A percentile compares a stretch with the other conserved stretches of the same genome.
These are phyloP conservation scores for Thereva nobilitata DNA, from an alignment of 2,888 invertebrate genomes.

Conservation along the genomic window DNA sequence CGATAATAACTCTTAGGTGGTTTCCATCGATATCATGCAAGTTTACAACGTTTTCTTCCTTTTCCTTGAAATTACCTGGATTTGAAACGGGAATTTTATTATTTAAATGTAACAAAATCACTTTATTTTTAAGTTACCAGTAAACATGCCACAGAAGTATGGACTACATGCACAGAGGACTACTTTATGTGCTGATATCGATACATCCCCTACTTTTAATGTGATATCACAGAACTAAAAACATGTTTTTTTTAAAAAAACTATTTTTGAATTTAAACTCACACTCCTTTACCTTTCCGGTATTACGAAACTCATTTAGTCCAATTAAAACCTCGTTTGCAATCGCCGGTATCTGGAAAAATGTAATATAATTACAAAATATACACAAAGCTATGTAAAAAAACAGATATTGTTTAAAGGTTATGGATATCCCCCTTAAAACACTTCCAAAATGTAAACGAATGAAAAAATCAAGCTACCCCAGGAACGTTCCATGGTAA, in stretches of 20 bases:
- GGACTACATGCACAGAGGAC: conserved; percentile 42
- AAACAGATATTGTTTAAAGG: too few species aligned
- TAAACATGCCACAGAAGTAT: conserved; percentile 40
- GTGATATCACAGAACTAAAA: conserved; percentile 40
- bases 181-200: conserved; percentile 40
- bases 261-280: background rate
- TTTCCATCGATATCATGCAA: conserved; percentile 37
- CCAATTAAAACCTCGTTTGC: conserved; percentile 21
- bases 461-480: too few species aligned
- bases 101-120: background rate
- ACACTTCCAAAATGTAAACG: too few species aligned
- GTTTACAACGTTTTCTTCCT: conserved; percentile 44
- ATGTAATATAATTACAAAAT: background rate
- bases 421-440: too few species aligned
- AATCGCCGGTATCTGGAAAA: conserved; percentile 20
- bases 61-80: conserved; percentile 47
- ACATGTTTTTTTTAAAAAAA: background rate
- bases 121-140: conserved; percentile 20
- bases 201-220: conserved; percentile 27
- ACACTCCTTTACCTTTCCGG: conserved; percentile 10
- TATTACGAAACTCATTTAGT: conserved; percentile 27
- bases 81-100: background rate
- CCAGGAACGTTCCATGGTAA: too few species aligned
- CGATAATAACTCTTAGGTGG: conserved; percentile 26
- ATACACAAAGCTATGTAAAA: background rate